Conservation (phyloP, 2,113 vertebrate genomes). For the Numenius arquata region DNA sequence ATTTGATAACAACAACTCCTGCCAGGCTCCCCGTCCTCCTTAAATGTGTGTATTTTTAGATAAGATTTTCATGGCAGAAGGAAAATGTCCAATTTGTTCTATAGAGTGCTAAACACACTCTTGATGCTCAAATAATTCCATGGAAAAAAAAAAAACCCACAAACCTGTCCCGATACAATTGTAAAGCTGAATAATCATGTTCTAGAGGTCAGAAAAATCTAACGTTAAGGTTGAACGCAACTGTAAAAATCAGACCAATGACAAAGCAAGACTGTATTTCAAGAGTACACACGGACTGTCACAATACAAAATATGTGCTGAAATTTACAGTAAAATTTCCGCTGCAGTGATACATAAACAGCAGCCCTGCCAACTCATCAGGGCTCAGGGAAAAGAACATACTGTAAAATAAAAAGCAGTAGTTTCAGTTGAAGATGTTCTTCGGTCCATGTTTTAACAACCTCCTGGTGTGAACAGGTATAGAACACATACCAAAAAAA, state of each 20-base stretch:
- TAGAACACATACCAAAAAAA: background rate
- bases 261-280: too few relatives aligned
- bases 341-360: background rate
- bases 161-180: background rate
- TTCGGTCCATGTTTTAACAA: background rate
- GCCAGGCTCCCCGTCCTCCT: background rate
- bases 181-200: background rate
- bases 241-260: background rate
- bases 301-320: background rate
- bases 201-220: background rate
- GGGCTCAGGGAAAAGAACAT: background rate
- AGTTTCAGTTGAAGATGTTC: background rate
- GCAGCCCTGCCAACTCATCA: background rate
- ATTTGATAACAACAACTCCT: slow-evolving; percentile 12
- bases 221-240: background rate
- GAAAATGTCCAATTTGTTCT: background rate
- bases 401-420: background rate
- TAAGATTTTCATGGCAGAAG: slow-evolving; percentile 2
- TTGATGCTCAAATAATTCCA: background rate
- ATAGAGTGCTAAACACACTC: background rate
- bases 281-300: background rate
- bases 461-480: background rate
- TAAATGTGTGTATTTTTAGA: background rate
- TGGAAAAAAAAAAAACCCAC: background rate
- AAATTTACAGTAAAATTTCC: background rate